Conservation (phyloP, 2,888 invertebrate species). For the Luperina nickerlii region DNA sequence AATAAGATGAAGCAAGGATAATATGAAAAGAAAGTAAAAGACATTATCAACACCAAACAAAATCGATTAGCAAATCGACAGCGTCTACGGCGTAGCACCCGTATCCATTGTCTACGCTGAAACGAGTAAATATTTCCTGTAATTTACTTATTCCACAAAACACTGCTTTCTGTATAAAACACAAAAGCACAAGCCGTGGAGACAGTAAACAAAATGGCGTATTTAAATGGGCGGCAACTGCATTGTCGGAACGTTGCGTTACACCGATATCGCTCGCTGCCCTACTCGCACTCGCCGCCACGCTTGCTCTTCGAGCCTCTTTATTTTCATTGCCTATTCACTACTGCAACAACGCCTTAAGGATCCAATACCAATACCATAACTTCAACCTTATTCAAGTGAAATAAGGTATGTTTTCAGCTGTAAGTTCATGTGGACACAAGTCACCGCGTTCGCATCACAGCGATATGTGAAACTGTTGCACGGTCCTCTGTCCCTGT, state of each 20-base stretch:
- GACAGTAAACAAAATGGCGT: conserved; percentile 90
- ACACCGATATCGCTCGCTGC: conserved; percentile 75
- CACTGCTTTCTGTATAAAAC: conserved; percentile 86
- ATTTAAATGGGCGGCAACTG: conserved; percentile 90
- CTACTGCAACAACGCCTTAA: conserved; percentile 73
- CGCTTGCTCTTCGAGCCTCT: conserved; percentile 72
- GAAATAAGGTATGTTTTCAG: conserved; percentile 64
- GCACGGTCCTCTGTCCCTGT: conserved; percentile 82
- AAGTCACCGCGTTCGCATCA: conserved; percentile 70
- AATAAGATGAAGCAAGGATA: not conserved
- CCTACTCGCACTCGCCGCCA: conserved; percentile 79
- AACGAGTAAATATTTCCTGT: conserved; percentile 88
- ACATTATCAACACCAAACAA: conserved; percentile 44
- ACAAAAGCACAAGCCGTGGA: conserved; percentile 84
- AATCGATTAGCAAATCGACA: conserved; percentile 61
- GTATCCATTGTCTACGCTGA: conserved; percentile 75
- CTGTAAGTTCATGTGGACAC: conserved; percentile 46
- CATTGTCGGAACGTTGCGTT: conserved; percentile 82
- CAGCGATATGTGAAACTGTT: conserved; percentile 84
- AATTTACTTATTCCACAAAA: conserved; percentile 87
- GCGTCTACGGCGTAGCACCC: conserved; percentile 51
- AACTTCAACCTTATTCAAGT: conserved; percentile 63
- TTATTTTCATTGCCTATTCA: conserved; percentile 83
- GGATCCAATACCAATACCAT: conserved; percentile 32
- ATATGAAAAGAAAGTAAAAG: conserved; percentile 11